Base-by-base conservation (phyloP, 2,797 vertebrate species). In the Tangara arthus region DNA sequence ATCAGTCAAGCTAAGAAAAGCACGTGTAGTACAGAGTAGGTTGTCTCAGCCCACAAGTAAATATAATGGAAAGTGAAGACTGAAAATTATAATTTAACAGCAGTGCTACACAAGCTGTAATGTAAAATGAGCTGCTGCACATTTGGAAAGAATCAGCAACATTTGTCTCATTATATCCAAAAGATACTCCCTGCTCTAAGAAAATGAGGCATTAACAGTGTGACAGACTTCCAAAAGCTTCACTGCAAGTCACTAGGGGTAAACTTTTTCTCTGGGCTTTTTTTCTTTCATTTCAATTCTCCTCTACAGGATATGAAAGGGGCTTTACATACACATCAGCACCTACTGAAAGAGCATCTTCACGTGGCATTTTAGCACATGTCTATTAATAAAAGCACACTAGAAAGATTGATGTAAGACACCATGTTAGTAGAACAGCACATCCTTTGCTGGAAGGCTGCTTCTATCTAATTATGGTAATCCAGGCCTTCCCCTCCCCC, bases 401-500 rank as follows among this genome's bases (percentile, higher is more conserved):
- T 19, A 75, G n/a, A 66, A 93, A 52, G 28, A 66, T 0, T 22
- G 65, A 35, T 22, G 18, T 75, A 22, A 95, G 69, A 91, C 37
- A 85, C 15, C 41, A 27, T 61, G 57, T 65, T 82, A 92, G 73
- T 56, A 66, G 82, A 93, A 57, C 59, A 90, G 63, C 9, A 66
- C 47, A 87, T 37, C 34, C 66, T 94, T 79, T 77, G 77, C 88
- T 90, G 79, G 66, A 87, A 95, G 86, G 61, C 79, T 71, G 69
- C 65, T 89, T 94, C 17, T 71, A 37, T 50, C 85, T 82, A 93
- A 89, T 73, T 65, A 93, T 5, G 21, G 65, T 66, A 91, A 94
- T 59, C 61, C 42, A 26, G 72, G 35, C 65, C 59, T 55, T 46
- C 47, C 81, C 57, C 50, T 90, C 79, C 80, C 53, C 55, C 85